A percentile compares a stretch with the other conserved stretches of the same genome.
phyloP scores from a whole-genome alignment of 2,113 vertebrate genomes.

The Morone chrysops region DNA sequence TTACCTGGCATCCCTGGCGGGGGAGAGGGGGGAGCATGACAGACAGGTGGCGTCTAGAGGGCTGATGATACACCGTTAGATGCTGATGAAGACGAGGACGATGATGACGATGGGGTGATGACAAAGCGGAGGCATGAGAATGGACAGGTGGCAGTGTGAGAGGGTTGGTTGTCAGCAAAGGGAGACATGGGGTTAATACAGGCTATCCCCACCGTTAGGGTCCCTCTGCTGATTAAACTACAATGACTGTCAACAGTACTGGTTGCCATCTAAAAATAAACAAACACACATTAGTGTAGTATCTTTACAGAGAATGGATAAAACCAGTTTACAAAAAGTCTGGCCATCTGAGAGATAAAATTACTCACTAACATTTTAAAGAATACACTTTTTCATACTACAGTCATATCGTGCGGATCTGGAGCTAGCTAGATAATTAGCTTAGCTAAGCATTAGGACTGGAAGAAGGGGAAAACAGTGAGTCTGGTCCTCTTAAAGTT shows the following conservation, averaged over 20 bases:
- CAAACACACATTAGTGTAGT: too few species aligned
- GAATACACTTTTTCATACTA: background rate
- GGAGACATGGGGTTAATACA: conserved; percentile 61
- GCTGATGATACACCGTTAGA: conserved; percentile 76
- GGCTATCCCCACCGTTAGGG: background rate
- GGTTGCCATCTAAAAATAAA: background rate
- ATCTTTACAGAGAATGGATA: background rate
- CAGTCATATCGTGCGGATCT: background rate
- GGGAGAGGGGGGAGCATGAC: conserved; percentile 52
- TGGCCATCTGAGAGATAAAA: background rate
- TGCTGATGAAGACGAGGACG: conserved; percentile 74
- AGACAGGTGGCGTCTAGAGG: conserved; percentile 72
- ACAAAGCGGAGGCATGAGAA: conserved; percentile 59
- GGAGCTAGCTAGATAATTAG: background rate
- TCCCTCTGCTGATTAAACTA: conserved; percentile 1
- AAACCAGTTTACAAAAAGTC: background rate
- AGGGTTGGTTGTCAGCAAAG: conserved; percentile 54
- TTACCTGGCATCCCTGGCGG: conserved; percentile 77
- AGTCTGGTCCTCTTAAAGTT: background rate
- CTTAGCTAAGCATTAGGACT: background rate
- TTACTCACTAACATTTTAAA: background rate
- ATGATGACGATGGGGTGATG: conserved; percentile 71
- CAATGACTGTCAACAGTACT: background rate
- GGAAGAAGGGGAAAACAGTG: background rate
- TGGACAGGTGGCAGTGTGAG: conserved; percentile 48